These are phyloP conservation scores for Gallinago paraguaiae DNA, from an alignment of 2,113 vertebrate genomes.

Conservation along the genomic window DNA sequence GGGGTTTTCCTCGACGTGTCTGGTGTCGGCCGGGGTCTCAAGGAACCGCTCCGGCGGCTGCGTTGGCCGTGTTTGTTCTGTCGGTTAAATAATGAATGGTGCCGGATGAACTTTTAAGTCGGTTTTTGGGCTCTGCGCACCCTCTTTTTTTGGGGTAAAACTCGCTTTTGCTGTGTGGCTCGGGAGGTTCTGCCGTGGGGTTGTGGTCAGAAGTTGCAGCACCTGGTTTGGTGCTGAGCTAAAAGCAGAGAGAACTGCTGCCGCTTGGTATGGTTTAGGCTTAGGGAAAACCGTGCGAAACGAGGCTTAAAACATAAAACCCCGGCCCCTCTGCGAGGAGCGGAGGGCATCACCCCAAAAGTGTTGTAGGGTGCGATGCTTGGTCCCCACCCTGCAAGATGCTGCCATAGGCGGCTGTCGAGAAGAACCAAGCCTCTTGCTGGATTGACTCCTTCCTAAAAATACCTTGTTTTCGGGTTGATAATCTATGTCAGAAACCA, in stretches of 20 bases:
- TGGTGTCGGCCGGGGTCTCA: neutral
- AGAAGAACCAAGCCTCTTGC: neutral
- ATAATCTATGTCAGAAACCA: rapidly evolving
- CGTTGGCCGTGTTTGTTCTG: neutral
- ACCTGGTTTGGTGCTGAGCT: neutral
- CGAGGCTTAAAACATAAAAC: neutral
- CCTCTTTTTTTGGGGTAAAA: neutral
- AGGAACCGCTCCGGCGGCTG: neutral
- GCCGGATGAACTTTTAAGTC: rapidly evolving
- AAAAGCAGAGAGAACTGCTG: neutral
- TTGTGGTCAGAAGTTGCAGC: neutral
- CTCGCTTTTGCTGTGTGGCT: neutral
- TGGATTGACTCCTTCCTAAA: neutral
- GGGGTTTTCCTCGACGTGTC: rapidly evolving
- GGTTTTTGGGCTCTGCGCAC: neutral
- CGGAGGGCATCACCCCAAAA: rapidly evolving
- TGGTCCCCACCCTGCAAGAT: neutral
- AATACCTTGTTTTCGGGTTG: neutral
- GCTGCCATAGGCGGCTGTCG: neutral
- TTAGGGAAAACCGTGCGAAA: neutral
- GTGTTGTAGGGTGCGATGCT: rapidly evolving
- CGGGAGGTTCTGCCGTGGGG: neutral
- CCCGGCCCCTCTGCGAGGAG: neutral
- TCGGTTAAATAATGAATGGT: rapidly evolving
- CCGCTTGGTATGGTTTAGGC: neutral